These are phyloP conservation scores for Microcebus tavaratra DNA, from an alignment of 2,113 vertebrate genomes.

Conservation along the genomic window DNA sequence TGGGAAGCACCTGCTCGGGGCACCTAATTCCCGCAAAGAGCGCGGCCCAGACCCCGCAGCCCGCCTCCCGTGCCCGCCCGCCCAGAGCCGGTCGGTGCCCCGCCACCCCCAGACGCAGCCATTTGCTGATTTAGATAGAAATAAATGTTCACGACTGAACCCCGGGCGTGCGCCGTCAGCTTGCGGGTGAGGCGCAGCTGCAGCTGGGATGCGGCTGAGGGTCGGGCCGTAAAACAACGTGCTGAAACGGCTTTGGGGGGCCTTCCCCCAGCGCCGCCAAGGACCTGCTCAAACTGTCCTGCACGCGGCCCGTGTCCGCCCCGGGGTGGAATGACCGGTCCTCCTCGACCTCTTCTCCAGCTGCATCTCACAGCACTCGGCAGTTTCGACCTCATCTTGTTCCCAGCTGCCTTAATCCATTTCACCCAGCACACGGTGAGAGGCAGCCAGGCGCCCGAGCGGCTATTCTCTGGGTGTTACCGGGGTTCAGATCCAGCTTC, in stretches of 20 bases:
- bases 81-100: neutral
- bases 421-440: accelerated
- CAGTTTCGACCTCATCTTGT: neutral
- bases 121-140: conserved; percentile 44
- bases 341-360: neutral
- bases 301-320: accelerated
- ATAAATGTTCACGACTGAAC: conserved; percentile 53
- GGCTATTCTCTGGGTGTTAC: too few relatives aligned
- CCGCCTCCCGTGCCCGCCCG: neutral
- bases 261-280: neutral
- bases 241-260: neutral
- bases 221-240: neutral
- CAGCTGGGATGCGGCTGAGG: conserved; percentile 20
- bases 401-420: neutral
- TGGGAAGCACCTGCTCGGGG: neutral
- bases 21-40: neutral
- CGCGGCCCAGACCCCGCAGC: neutral
- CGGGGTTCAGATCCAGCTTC: neutral
- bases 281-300: neutral
- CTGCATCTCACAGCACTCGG: neutral
- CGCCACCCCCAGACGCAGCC: neutral
- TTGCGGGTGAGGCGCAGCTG: neutral
- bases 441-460: neutral
- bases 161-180: neutral
- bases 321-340: neutral